Evolutionary conservation across 1,140 invertebrate genomes (phyloP).

Genomic region (Drosophila mojavensis): DNA sequence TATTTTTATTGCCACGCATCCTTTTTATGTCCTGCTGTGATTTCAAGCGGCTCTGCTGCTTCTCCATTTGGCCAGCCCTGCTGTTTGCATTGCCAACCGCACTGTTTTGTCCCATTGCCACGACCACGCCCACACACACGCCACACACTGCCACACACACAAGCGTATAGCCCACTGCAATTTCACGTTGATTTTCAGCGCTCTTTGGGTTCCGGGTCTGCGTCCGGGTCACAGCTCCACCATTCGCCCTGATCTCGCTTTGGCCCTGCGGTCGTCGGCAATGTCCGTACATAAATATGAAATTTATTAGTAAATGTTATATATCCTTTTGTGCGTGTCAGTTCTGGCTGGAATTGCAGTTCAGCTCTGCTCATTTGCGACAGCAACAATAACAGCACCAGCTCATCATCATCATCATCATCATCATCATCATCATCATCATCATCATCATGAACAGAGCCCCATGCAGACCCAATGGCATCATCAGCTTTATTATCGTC

Average conservation of each 20-base stretch:
- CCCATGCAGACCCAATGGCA: slow-evolving; percentile 10
- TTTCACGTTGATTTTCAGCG: slow-evolving; percentile 65
- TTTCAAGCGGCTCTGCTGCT: slow-evolving; percentile 45
- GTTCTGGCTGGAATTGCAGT: slow-evolving; percentile 71
- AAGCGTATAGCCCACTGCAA: slow-evolving; percentile 27
- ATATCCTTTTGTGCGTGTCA: slow-evolving; percentile 81
- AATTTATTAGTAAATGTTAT: slow-evolving; percentile 80
- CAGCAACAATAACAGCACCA: slow-evolving; percentile 36
- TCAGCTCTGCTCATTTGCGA: slow-evolving; percentile 46
- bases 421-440: background rate
- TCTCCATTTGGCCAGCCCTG: slow-evolving; percentile 22
- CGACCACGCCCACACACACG: slow-evolving; percentile 23
- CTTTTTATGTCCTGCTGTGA: slow-evolving; percentile 67
- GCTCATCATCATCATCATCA: no score
- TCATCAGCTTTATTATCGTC: slow-evolving; percentile 53
- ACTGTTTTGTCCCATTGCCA: slow-evolving; percentile 42
- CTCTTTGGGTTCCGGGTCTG: slow-evolving; percentile 3
- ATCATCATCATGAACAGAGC: background rate
- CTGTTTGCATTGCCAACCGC: slow-evolving; percentile 70
- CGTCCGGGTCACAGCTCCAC: background rate
- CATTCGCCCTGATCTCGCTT: background rate
- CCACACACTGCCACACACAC: slow-evolving; percentile 21
- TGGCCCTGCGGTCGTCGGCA: slow-evolving; percentile 28
- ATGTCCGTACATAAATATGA: slow-evolving; percentile 75
- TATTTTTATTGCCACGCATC: slow-evolving; percentile 72